Base-by-base conservation (phyloP, 2,888 invertebrate genomes). In the Chloroclysta siterata region DNA sequence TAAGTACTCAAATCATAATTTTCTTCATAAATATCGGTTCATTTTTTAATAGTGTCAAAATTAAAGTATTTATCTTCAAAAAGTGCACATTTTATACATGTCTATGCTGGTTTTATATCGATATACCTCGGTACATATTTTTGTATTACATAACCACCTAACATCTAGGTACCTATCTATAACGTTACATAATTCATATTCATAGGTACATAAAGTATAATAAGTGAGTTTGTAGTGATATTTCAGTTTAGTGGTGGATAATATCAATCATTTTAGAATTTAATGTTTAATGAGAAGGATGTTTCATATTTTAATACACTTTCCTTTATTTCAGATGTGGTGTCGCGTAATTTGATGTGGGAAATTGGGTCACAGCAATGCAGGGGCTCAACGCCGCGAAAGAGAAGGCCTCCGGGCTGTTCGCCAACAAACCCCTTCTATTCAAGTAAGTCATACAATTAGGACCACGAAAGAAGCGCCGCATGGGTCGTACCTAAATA, bases 301-400 rank as follows among this genome's bases (percentile, higher is more conserved):
- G 39, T 15, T 36, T 53, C 13, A n/a, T 39, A 28, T 39, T 39
- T 47, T 39, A 41, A 53, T 47, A 15, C 60, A 57, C 61, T 51
- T 62, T 57, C 47, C 50, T 70, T 56, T 22, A 22, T 62, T 61
- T 7, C 67, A 71, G 70, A 70, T 72, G 72, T 56, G 67, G 67
- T 65, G 51, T 66, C 46, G 79, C 80, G 78, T 76, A 78, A 71
- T 82, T 90, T 87, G 84, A 91, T 90, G 92, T 78, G 83, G 89
- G 78, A 83, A 73, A 80, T 75, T 77, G 78, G 74, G 78, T 75
- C 74, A 74, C 80, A 79, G 77, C 78, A 80, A 92, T 93, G 92
- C 90, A 91, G 87, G 92, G 88, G 88, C 87, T 93, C 74, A 86
- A 85, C 71, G 89, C 92, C 84, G 92, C 92, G 81, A 93, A 93